phyloP scores from a whole-genome alignment of 2,888 invertebrate genomes.

The Candidula unifasciata region DNA sequence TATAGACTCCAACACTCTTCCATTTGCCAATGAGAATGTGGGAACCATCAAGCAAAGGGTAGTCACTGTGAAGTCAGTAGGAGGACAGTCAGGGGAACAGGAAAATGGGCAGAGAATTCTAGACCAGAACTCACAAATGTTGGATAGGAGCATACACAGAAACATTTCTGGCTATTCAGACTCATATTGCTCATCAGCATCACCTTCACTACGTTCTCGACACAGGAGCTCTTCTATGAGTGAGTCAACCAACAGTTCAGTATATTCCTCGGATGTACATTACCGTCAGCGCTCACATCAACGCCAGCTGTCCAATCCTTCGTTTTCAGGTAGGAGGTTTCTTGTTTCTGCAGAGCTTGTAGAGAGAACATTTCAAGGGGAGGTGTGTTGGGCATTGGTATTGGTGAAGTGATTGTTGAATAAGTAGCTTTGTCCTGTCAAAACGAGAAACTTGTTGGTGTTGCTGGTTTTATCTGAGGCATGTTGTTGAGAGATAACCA shows the following conservation, averaged over 20 bases:
- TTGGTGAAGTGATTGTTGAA: too few relatives aligned
- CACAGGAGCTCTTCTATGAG: not conserved
- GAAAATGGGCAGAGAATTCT: constrained; percentile 53
- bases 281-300: not conserved
- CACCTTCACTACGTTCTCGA: constrained; percentile 15
- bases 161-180: constrained; percentile 14
- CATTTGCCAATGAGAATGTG: constrained; percentile 98
- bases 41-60: constrained; percentile 95
- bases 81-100: constrained; percentile 64
- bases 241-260: not conserved
- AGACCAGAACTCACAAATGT: constrained; percentile 57
- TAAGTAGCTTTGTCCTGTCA: too few relatives aligned
- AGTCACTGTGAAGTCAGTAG: constrained; percentile 69
- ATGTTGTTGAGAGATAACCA: too few relatives aligned
- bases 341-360: not conserved
- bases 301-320: not conserved
- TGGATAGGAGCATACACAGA: constrained; percentile 41
- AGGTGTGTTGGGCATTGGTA: too few relatives aligned
- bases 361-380: not conserved
- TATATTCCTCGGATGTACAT: not conserved
- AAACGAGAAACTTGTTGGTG: too few relatives aligned
- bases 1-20: constrained; percentile 91
- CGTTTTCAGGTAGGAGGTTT: constrained; percentile 25
- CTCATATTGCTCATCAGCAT: not conserved
- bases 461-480: too few relatives aligned